Evolutionary conservation across 2,113 vertebrate species (phyloP), one percentile per base, ranked within the genome.

Genomic region (Menidia beryllina): DNA sequence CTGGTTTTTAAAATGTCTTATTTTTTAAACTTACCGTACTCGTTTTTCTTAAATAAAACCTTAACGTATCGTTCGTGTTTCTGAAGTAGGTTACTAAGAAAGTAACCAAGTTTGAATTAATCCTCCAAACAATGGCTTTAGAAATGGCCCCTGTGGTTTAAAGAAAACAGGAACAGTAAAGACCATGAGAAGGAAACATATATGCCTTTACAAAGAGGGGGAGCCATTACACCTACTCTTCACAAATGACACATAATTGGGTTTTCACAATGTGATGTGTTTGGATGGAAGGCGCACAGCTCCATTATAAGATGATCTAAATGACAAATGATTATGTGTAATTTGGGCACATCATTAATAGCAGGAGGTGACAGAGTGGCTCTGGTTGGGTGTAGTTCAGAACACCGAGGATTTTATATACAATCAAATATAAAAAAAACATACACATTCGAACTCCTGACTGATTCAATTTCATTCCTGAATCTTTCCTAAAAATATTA

Each of bases 341-440:
- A 94, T 94, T 94, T 92, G 81, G 77, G 84, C 92, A 86, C 86
- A 86, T 89, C 91, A 87, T 71, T 87, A 92, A 85, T 68, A 83
- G 77, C 57, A 67, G 61, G 70, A 74, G 53, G 62, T 70, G 71
- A 64, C 61, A 67, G 48, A 72, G 69, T 6, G 61, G 59, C 36
- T 69, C 52, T 79, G 30, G 34, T 47, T 17, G 41, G 68, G 41
- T 78, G 54, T 54, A 63, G 51, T 61, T 19, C 25, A 67, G 51
- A 45, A 27, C 45, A 81, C 52, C 13, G 30, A 17, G 17, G 6
- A 43, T 72, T 62, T 57, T 23, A 30, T 56, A 34, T 19, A 43
- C 77, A 47, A 88, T 86, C 59, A 83, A 68, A 79, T 20, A 57
- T 11, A 57, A 13, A n/a, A n/a, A n/a, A n/a, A n/a, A n/a, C n/a